Base-by-base conservation (phyloP, 2,113 vertebrate species). In the Zosterops japonicus region DNA sequence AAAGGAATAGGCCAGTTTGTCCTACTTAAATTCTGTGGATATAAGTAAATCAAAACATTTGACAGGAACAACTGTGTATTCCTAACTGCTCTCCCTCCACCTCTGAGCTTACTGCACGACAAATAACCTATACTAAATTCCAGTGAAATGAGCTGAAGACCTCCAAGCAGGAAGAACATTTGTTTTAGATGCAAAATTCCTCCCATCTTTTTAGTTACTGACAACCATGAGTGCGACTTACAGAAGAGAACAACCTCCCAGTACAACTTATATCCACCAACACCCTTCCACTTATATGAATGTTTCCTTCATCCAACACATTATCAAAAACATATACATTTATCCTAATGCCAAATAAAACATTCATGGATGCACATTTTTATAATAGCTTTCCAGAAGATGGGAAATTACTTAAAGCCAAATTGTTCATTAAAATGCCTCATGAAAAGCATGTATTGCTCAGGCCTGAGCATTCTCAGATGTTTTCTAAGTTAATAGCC, bases 281-380 rank as follows among this genome's bases (percentile, higher is more conserved):
- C 82, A 92, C 60, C 76, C 39, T 87, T 83, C 35, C 56, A 67
- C 17, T 90, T 83, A 35, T 0, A 67, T 7, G 12, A 82, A 61
- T 2, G 1, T 55, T 89, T 83, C n/a, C 83, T 93, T 92, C 88
- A 83, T 56, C 20, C 56, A 92, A 67, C 89, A 94, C 83, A n/a
- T 93, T 85, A 89, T 74, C 86, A 89, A 93, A 90, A 89, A 9
- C 39, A 74, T 55, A 74, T 14, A 93, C 11, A 67, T 81, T 92
- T 80, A 92, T 75, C 44, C 60, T 75, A 90, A 88, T 36, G 86
- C 69, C 93, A 97, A 90, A 87, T 70, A 94, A 94, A 96, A 83
- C 64, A 81, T 90, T 89, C 2, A 70, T 16, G 35, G 64, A 23
- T 29, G 56, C 52, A 60, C 35, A 77, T 70, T 89, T 90, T 94